Base-by-base conservation (phyloP, 2,797 vertebrate species). In the Hoplostethus mediterraneus region DNA sequence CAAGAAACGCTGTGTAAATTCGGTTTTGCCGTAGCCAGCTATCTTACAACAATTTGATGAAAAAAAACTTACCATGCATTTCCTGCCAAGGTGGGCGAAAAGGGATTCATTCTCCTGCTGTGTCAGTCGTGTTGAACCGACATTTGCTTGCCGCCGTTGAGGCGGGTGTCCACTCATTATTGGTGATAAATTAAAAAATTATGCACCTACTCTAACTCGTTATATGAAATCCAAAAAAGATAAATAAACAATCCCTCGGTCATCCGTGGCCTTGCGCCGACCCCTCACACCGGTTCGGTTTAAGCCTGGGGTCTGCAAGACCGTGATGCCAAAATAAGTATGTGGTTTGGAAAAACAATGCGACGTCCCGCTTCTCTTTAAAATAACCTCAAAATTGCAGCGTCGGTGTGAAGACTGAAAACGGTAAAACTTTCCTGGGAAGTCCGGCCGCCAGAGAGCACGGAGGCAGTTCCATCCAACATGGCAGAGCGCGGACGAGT, bases 11-110 rank as follows among this genome's bases (percentile, higher is more conserved):
- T 2, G 36, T 2, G 25, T 47, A 74, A 70, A 58, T 83, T 86
- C 89, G 86, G 88, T 31, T 61, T 17, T 44, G 1, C 58, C 8
- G 47, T 6, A 78, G 77, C 75, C 53, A 44, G 64, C 71, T 67
- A 77, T 71, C 61, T 65, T 10, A 69, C 45, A 81, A 79, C 57
- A 79, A 70, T 85, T 81, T 63, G 17, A 77, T 56, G 21, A 30
- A 16, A 38, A 52, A 67, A 75, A 89, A 97, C 98, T 98, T 94
- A 98, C 98, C 89, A 95, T 95, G 92, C 97, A 98, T 96, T 98
- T 98, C 89, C 93, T 97, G 88, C 97, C 97, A 53, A 99, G 95
- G 91, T 95, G 92, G 86, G 87, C 87, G 92, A 95, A 98, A 72
- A 98, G 93, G 68, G 63, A 90, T 5, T 99, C 97, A 62, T 99